These are phyloP conservation scores for Buathra laborator DNA, from an alignment of 2,888 invertebrate genomes.

Conservation along the genomic window DNA sequence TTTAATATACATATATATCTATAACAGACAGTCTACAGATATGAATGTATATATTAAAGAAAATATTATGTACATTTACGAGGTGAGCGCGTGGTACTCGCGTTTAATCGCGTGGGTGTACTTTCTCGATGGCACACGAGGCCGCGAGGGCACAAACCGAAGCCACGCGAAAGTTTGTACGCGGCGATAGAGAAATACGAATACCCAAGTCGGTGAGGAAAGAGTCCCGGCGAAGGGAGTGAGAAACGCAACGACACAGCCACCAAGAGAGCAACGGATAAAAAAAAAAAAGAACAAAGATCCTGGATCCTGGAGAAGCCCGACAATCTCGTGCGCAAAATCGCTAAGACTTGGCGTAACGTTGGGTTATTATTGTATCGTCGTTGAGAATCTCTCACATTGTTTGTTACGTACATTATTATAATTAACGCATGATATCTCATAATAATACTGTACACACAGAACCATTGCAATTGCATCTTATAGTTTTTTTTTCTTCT, in stretches of 20 bases:
- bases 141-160: constrained; percentile 63
- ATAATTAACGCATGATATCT: constrained; percentile 57
- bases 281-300: constrained; percentile 7
- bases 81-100: constrained; percentile 49
- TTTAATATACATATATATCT: no score
- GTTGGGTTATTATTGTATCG: constrained; percentile 54
- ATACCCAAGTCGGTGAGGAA: neutral
- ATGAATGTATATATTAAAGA: neutral
- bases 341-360: constrained; percentile 25
- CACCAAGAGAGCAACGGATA: constrained; percentile 1
- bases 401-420: constrained; percentile 62
- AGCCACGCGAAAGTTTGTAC: constrained; percentile 41
- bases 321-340: constrained; percentile 50
- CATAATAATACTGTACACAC: constrained; percentile 27
- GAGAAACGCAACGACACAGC: neutral
- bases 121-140: constrained; percentile 67
- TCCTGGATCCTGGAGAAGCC: constrained; percentile 36
- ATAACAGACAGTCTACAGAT: neutral
- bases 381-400: constrained; percentile 51
- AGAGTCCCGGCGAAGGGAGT: neutral
- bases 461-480: constrained; percentile 6
- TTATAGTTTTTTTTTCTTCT: constrained; percentile 22
- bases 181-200: constrained; percentile 37
- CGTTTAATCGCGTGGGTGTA: constrained; percentile 60
- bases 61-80: neutral